Base-by-base conservation (phyloP, 2,888 invertebrate species). In the Drosophila aldrichi region DNA sequence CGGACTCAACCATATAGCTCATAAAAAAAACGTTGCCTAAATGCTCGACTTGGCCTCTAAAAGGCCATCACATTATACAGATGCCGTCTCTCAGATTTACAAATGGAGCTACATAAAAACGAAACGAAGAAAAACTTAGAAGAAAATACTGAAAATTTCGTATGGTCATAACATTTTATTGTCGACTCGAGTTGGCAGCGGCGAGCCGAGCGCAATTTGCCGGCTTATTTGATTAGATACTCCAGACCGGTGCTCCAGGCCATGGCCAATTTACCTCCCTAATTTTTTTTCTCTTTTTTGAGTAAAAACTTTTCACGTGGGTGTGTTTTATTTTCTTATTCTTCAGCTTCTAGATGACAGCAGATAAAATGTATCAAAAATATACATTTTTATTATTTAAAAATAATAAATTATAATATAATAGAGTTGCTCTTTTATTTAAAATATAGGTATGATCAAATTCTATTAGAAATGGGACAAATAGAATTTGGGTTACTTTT, bases 11-110 rank as follows among this genome's bases (percentile, higher is more conserved):
- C 34, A 40, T 22, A 73, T 22, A 73, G 52, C 71, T 67, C 86
- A 73, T 88, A 82, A 88, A 79, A 79, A 88, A 55, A 57, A 51
- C 67, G 29, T 64, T 40, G 65, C 68, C 87, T 52, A 70, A 82
- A 79, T 65, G 80, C 65, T 61, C 69, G 38, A 69, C 64, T 70
- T 77, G 72, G 72, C 83, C 86, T 75, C 83, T 88, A 81, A 89
- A 83, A 81, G 89, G 71, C 88, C 88, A 84, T 88, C 82, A 52
- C 77, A 77, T 80, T 80, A 76, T 80, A 82, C 77, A 82, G 77
- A 80, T 83, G 72, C 68, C 69, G 81, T 82, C 83, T 77, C 65
- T 72, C 34, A 80, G 73, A 83, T 80, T 79, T 71, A 64, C 70
- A 78, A 84, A 83, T 82, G 68, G 58, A 43, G 62, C 12, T 46